Percentiles rank a stretch among this genome's conserved stretches.
Conservation (phyloP, 2,797 vertebrate species). For the Ispidina picta region DNA sequence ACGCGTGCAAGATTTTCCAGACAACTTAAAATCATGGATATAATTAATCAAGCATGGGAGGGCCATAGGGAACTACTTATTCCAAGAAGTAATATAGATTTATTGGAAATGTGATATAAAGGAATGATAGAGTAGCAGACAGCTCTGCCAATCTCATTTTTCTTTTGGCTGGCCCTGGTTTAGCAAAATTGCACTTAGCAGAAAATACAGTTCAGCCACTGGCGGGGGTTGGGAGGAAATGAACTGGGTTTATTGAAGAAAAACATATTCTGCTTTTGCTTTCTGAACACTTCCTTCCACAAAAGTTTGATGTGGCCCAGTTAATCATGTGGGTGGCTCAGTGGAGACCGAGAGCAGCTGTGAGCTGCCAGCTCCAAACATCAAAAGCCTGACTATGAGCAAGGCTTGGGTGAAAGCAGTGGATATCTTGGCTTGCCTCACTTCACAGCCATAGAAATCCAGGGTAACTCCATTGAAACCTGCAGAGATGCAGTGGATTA, state of each 20-base stretch:
- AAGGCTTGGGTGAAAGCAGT: background rate
- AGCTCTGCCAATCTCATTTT: constrained; percentile 2
- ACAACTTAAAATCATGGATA: constrained; percentile 1
- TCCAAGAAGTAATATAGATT: background rate
- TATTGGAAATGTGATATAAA: background rate
- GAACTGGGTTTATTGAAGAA: background rate
- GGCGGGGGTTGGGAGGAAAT: background rate
- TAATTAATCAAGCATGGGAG: constrained; percentile 18
- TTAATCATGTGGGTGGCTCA: background rate
- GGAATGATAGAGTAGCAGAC: background rate
- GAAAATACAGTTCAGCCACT: background rate
- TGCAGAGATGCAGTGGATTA: background rate
- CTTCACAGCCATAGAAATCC: background rate
- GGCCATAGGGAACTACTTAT: background rate
- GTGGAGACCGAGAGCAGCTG: background rate
- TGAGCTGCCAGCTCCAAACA: background rate
- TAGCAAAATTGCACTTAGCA: background rate
- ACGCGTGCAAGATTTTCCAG: constrained; percentile 20
- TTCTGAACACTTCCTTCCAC: background rate
- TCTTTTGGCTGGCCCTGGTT: background rate
- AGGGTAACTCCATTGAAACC: background rate
- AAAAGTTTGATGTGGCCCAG: background rate
- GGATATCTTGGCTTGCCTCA: background rate
- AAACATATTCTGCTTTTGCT: background rate
- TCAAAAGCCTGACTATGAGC: background rate